Percentiles rank a stretch among this genome's conserved stretches.
Evolutionary conservation across 2,113 vertebrate genomes (phyloP).

Genomic region (Gila orcuttii): DNA sequence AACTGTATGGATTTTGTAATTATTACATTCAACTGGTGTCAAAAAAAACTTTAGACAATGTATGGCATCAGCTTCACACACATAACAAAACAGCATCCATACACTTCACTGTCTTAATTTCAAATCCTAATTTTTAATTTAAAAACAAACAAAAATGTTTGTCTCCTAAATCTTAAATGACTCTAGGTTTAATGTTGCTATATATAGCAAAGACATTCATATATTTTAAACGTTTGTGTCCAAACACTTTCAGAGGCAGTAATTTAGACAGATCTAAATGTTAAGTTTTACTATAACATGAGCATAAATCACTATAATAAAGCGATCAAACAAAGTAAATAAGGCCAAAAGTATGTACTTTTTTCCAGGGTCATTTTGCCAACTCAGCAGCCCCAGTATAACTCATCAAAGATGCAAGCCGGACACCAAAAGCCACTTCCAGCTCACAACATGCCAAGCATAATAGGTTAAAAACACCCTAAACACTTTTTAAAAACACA

Average conservation of each 20-base stretch:
- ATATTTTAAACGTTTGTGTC: background rate
- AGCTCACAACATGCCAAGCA: background rate
- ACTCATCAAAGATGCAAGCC: conserved; percentile 14
- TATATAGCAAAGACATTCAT: background rate
- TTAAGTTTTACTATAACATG: background rate
- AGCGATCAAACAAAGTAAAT: background rate
- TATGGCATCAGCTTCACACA: background rate
- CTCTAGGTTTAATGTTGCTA: background rate
- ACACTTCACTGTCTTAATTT: background rate
- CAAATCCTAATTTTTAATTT: background rate
- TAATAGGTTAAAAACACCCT: conserved; percentile 4
- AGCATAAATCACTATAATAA: conserved; percentile 23
- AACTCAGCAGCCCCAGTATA: conserved; percentile 21
- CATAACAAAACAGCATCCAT: background rate
- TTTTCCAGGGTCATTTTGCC: background rate
- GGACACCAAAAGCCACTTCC: background rate
- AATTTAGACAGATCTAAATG: background rate
- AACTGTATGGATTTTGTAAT: background rate
- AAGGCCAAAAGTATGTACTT: background rate
- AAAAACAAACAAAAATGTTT: background rate
- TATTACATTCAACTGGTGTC: background rate
- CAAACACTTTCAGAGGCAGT: background rate
- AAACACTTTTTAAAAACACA: too few relatives aligned
- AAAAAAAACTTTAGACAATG: background rate
- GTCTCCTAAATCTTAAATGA: background rate